phyloP scores from a whole-genome alignment of 1,140 invertebrate species.

The Cherax destructor region DNA sequence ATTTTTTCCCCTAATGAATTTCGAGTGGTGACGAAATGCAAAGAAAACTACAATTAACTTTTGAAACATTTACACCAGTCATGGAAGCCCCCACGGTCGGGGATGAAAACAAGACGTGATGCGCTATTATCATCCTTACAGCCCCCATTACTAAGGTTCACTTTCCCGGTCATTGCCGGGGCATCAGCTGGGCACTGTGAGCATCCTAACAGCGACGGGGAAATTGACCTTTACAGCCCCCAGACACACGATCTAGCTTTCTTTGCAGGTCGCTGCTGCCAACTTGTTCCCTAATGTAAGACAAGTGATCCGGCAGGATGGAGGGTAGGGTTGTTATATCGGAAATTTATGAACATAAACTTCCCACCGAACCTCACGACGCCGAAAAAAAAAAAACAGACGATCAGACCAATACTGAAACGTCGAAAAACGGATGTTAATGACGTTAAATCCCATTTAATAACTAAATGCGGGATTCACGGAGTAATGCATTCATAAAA shows the following conservation, averaged over 20 bases:
- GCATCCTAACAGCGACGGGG: slow-evolving; percentile 5
- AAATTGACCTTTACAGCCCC: slow-evolving; percentile 33
- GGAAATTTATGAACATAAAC: slow-evolving; percentile 56
- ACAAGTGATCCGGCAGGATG: slow-evolving; percentile 66
- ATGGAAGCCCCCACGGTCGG: slow-evolving; percentile 19
- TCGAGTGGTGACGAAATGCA: slow-evolving; percentile 29
- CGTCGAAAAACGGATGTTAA: no score
- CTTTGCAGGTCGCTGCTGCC: neutral
- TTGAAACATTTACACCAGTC: slow-evolving; percentile 61
- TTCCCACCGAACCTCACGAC: neutral
- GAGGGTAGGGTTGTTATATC: slow-evolving; percentile 45
- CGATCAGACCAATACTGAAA: no score
- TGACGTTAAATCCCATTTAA: no score
- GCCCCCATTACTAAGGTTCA: neutral
- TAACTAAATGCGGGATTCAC: no score
- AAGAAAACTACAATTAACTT: slow-evolving; percentile 60
- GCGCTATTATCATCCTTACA: slow-evolving; percentile 17
- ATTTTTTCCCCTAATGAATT: no score
- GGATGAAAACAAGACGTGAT: slow-evolving; percentile 34
- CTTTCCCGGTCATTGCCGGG: slow-evolving; percentile 20
- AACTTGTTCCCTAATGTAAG: slow-evolving; percentile 65
- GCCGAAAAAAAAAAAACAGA: no score
- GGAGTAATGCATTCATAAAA: neutral
- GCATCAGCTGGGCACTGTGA: slow-evolving; percentile 65
- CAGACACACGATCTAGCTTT: neutral